Conservation (phyloP, 2,113 vertebrate species). For the Rattus rattus region DNA sequence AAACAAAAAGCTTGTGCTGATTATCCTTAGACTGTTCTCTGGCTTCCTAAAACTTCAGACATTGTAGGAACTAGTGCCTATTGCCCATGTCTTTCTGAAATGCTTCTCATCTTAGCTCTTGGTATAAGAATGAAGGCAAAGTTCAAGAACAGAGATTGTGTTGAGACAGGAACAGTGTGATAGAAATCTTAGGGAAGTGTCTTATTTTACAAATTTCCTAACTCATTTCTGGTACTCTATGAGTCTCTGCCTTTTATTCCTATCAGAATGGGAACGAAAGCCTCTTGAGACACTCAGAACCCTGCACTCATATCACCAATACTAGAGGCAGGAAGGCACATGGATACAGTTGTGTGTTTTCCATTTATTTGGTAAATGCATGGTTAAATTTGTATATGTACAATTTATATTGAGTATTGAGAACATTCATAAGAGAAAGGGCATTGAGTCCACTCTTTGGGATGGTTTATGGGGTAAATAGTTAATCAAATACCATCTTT, state of each 20-base stretch:
- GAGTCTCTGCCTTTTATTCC: background rate
- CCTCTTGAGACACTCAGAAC: background rate
- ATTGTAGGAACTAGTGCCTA: background rate
- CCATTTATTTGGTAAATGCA: background rate
- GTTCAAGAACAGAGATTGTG: slow-evolving; percentile 14
- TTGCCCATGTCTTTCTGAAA: background rate
- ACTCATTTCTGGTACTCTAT: background rate
- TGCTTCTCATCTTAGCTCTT: background rate
- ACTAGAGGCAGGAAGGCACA: background rate
- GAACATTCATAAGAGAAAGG: background rate
- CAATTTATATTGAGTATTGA: background rate
- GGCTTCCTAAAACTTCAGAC: slow-evolving; percentile 19
- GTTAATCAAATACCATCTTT: background rate
- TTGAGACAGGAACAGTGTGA: background rate
- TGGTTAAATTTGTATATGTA: background rate
- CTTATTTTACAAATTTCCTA: slow-evolving; percentile 53
- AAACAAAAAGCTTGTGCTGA: slow-evolving; percentile 22
- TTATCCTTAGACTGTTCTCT: slow-evolving; percentile 34
- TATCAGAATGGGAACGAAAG: background rate
- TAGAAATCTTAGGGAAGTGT: slow-evolving; percentile 40
- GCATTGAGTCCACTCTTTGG: background rate
- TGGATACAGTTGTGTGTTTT: background rate
- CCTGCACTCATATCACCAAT: background rate
- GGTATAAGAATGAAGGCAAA: background rate
- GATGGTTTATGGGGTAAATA: background rate